These are phyloP conservation scores for Bruchidius siliquastri DNA, from an alignment of 2,888 invertebrate species.

Conservation along the genomic window DNA sequence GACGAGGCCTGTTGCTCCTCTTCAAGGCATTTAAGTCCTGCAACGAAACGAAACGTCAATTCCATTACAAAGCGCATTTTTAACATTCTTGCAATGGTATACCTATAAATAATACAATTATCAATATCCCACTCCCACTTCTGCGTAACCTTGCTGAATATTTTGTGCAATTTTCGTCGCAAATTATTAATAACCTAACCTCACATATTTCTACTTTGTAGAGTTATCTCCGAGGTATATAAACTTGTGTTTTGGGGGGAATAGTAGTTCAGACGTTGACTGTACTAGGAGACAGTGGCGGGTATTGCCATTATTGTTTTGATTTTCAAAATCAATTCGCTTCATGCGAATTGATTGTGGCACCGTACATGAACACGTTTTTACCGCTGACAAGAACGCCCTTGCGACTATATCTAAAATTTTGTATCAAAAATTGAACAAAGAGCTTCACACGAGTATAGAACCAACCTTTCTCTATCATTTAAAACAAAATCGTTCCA, in stretches of 20 bases:
- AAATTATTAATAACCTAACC: neutral
- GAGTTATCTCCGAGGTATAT: neutral
- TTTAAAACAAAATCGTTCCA: too few species aligned
- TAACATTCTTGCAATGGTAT: neutral
- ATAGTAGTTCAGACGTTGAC: neutral
- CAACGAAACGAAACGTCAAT: conserved; percentile 24
- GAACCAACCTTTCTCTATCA: too few species aligned
- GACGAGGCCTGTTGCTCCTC: conserved; percentile 27
- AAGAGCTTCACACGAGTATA: too few species aligned
- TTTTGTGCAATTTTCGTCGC: neutral
- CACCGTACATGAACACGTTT: too few species aligned
- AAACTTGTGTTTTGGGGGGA: neutral
- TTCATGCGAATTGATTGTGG: too few species aligned
- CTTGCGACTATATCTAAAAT: too few species aligned
- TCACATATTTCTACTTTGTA: neutral
- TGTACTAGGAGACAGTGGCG: neutral
- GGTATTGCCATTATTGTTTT: too few species aligned
- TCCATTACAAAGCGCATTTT: neutral
- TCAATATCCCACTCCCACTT: neutral
- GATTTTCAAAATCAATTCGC: too few species aligned
- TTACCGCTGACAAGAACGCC: too few species aligned
- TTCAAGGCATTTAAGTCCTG: conserved; percentile 43
- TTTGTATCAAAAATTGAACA: too few species aligned
- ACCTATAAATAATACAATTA: neutral
- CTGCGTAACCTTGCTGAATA: neutral